A percentile compares a stretch with the other conserved stretches of the same genome.
These are phyloP conservation scores for Ptychoptera contaminata DNA, from an alignment of 2,888 invertebrate genomes.

Conservation along the genomic window DNA sequence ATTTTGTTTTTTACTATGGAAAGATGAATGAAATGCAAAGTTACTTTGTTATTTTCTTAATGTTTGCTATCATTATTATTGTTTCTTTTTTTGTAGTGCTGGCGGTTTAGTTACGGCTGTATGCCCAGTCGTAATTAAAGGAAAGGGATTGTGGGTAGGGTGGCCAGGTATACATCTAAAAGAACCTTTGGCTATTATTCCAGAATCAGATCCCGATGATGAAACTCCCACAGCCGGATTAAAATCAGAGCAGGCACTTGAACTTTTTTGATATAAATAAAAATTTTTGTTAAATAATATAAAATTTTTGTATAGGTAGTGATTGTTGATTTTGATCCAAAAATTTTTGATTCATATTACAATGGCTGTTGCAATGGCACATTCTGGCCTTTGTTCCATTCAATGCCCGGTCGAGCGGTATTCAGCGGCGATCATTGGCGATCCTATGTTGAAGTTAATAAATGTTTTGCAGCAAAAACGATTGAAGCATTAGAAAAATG, in stretches of 20 bases:
- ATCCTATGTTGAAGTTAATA: slow-evolving; percentile 65
- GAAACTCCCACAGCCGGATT: slow-evolving; percentile 76
- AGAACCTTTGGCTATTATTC: slow-evolving; percentile 61
- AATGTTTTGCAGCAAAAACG: slow-evolving; percentile 68
- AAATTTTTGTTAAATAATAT: not conserved
- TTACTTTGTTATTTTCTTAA: no score
- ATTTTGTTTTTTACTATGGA: slow-evolving; percentile 9
- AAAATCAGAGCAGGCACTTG: slow-evolving; percentile 58
- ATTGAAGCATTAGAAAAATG: slow-evolving; percentile 45
- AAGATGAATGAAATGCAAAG: not conserved
- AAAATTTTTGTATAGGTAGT: slow-evolving; percentile 43
- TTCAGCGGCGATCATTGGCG: slow-evolving; percentile 73
- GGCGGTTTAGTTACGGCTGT: slow-evolving; percentile 84
- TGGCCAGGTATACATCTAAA: slow-evolving; percentile 79
- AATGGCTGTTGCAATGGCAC: slow-evolving; percentile 86
- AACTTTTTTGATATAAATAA: not conserved
- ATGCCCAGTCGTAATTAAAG: slow-evolving; percentile 74
- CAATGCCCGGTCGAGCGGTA: slow-evolving; percentile 77
- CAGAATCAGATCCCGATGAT: slow-evolving; percentile 74
- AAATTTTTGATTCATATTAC: slow-evolving; percentile 71
- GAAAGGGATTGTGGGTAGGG: slow-evolving; percentile 77
- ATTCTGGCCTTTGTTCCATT: slow-evolving; percentile 85
- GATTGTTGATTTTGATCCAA: slow-evolving; percentile 59
- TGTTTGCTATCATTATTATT: no score
- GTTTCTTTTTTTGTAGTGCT: slow-evolving; percentile 53